phyloP scores from a whole-genome alignment of 2,888 invertebrate genomes.

The Meandrusa payeni region DNA sequence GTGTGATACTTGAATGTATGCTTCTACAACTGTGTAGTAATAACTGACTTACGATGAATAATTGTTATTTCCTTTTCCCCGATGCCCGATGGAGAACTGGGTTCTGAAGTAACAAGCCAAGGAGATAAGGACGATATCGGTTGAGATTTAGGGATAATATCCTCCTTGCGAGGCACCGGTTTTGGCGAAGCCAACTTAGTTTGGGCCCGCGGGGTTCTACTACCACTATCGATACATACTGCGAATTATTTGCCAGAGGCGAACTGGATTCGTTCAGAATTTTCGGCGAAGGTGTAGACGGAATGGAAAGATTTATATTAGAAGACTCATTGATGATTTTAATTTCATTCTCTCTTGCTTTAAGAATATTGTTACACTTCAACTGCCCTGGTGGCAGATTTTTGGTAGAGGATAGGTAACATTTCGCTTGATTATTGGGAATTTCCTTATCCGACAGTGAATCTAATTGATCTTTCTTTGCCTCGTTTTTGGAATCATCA shows the following conservation, averaged over 20 bases:
- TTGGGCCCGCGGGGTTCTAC: slow-evolving; percentile 68
- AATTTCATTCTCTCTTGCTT: slow-evolving; percentile 84
- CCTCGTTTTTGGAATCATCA: slow-evolving; percentile 84
- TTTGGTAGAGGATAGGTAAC: slow-evolving; percentile 83
- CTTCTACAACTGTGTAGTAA: slow-evolving; percentile 87
- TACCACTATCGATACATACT: slow-evolving; percentile 75
- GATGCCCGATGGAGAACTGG: slow-evolving; percentile 82
- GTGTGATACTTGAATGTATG: neutral
- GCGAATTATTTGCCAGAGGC: slow-evolving; percentile 63
- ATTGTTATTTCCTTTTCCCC: slow-evolving; percentile 84
- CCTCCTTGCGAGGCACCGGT: slow-evolving; percentile 73
- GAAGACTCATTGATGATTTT: slow-evolving; percentile 71
- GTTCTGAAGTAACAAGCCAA: slow-evolving; percentile 90
- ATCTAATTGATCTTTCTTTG: slow-evolving; percentile 76
- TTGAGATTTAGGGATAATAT: slow-evolving; percentile 77
- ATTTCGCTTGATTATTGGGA: slow-evolving; percentile 86
- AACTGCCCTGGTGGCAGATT: slow-evolving; percentile 94
- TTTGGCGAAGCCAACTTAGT: slow-evolving; percentile 63
- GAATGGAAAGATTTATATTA: slow-evolving; percentile 65
- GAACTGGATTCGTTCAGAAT: slow-evolving; percentile 77
- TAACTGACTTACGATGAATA: slow-evolving; percentile 92
- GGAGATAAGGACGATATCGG: slow-evolving; percentile 87
- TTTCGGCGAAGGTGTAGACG: slow-evolving; percentile 73
- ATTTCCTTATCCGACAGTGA: slow-evolving; percentile 77
- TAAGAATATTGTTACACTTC: slow-evolving; percentile 95